phyloP scores from a whole-genome alignment of 2,113 vertebrate genomes.

The Etia nguti region DNA sequence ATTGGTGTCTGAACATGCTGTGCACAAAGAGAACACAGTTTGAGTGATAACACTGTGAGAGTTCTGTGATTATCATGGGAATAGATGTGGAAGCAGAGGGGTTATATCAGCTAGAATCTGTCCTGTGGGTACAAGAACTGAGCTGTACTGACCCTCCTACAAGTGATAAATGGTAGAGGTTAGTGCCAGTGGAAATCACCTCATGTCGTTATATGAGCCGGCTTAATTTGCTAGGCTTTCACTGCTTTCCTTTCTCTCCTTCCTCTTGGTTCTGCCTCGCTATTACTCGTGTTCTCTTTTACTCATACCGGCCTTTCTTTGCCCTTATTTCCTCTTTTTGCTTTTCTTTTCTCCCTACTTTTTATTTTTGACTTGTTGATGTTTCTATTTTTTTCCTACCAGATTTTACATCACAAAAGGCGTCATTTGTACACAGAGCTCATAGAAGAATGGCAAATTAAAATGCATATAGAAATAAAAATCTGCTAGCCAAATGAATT shows the following conservation, averaged over 20 bases:
- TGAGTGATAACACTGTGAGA: conserved; percentile 3
- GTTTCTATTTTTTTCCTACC: background rate
- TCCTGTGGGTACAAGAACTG: background rate
- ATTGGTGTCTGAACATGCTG: background rate
- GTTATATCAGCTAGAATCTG: background rate
- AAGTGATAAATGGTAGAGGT: background rate
- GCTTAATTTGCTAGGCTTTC: background rate
- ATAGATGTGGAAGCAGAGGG: background rate
- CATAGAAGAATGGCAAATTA: background rate
- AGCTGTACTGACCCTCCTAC: background rate
- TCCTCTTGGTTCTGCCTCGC: background rate
- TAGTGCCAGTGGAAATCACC: background rate
- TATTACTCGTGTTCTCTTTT: background rate
- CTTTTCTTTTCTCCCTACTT: background rate
- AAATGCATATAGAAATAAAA: background rate
- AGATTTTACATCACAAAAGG: background rate
- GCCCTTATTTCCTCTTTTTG: background rate
- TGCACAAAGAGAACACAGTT: background rate
- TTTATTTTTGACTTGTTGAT: background rate
- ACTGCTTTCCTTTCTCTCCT: background rate
- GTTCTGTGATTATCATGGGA: background rate
- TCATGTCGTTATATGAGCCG: conserved; percentile 1
- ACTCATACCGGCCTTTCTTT: background rate
- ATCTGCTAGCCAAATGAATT: background rate
- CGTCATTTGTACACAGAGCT: fast-evolving